Evolutionary conservation across 1,140 invertebrate species (phyloP), one percentile per base, ranked within the genome.

Genomic region (Polypedilum vanderplanki): DNA sequence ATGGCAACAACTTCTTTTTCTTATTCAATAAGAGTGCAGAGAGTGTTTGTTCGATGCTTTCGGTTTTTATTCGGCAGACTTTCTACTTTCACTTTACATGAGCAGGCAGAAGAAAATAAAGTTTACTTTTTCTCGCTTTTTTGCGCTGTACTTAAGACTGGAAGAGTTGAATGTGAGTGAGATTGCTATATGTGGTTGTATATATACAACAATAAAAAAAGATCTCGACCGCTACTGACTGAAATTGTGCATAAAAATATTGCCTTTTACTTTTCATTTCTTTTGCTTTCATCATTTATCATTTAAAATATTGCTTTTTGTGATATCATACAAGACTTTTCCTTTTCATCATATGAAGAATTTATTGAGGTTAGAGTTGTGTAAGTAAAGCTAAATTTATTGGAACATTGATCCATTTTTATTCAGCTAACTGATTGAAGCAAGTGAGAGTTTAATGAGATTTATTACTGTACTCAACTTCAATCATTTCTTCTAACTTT

Each of bases 31-130:
- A n/a, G 24, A 33, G 46, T 57, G 46, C 46, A 57, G n/a, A 46
- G 15, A 57, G n/a, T 57, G 12, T 46, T 46, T 15, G 3, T 57
- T n/a, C n/a, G 46, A 57, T 57, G 46, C 46, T 57, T 57, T 57
- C n/a, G 46, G 46, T n/a, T 57, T 57, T n/a, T 12, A 57, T n/a
- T 57, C 46, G n/a, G 20, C 65, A 33, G 17, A 70, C 65, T 70
- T 70, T 70, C 65, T 70, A 70, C 65, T 70, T 70, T 70, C 65
- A 70, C 65, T 70, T 70, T 70, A 5, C 17, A 18, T 18, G 46
- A 18, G 18, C 46, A 2, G 10, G 46, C 46, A 17, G n/a, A 57
- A 8, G n/a, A 12, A 57, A 5, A n/a, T n/a, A 33, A 33, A 33
- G 2, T 33, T 33, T 33, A 33, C 24, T 33, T 33, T 33, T 33